Base-by-base conservation (phyloP, 2,888 invertebrate genomes). In the Eupithecia pulchellata region DNA sequence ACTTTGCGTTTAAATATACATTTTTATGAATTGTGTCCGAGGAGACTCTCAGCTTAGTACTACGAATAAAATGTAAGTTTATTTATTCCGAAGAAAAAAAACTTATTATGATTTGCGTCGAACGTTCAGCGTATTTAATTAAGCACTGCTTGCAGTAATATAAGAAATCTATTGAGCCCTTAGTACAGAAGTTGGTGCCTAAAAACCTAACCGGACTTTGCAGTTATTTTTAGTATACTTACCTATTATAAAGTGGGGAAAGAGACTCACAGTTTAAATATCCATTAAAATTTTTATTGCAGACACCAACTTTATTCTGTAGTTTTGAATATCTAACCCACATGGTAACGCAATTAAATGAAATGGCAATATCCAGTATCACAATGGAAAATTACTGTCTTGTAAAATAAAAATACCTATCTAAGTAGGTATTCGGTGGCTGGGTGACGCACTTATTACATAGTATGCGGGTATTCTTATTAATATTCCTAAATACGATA, bases 401-500 rank as follows among this genome's bases (percentile, higher is more conserved):
- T 30, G 17, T 58, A 32, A n/a, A 60, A 72, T 64, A 55, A 64
- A 61, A 65, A 62, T 63, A 36, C 39, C 25, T 25, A 63, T 52
- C 27, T 57, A 32, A 32, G 42, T 42, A 42, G 42, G 42, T 57
- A 67, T 67, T 70, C 64, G 32, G 64, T 60, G 17, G 57, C 58
- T 27, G 66, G 52, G 52, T 69, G 64, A 34, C 58, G 63, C 52
- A 66, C 27, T 39, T 66, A 64, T 60, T 70, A 68, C 57, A 66
- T 61, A 65, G 61, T 39, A 66, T 72, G 65, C 66, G 74, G 69
- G 73, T 68, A 65, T 69, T 72, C 71, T 74, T 76, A 74, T 74
- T 72, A 75, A 77, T 77, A 76, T 78, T 75, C 78, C 75, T 74
- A 72, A 69, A 76, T 73, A 75, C 77, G 39, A 75, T 74, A 63